Percentiles rank a stretch among this genome's conserved stretches.
phyloP scores from a whole-genome alignment of 2,797 vertebrate species.

The Harpagifer antarcticus region DNA sequence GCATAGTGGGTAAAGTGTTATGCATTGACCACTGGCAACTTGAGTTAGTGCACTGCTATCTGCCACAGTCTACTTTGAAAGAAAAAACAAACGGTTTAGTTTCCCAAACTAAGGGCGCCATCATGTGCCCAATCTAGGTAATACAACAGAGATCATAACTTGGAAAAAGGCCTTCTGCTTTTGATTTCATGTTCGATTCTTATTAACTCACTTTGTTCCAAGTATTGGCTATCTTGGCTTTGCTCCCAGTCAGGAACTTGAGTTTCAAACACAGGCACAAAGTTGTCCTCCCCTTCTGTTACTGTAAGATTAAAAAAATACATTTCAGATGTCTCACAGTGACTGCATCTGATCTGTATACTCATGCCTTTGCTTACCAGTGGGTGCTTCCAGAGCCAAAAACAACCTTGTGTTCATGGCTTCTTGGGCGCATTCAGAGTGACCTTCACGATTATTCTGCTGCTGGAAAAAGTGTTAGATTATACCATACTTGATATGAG shows the following conservation, averaged over 20 bases:
- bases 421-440: constrained; percentile 82
- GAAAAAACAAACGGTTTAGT: constrained; percentile 2
- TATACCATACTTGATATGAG: background rate
- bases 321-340: background rate
- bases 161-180: background rate
- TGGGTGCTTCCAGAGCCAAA: constrained; percentile 81
- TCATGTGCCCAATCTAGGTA: constrained; percentile 66
- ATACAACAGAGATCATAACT: constrained; percentile 5
- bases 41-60: constrained; percentile 6
- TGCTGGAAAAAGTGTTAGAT: constrained; percentile 38
- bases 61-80: background rate
- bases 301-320: constrained; percentile 51
- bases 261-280: constrained; percentile 85
- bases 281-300: constrained; percentile 66
- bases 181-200: background rate
- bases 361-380: constrained; percentile 56
- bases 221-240: constrained; percentile 37
- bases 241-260: constrained; percentile 80
- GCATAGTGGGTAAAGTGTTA: constrained; percentile 8
- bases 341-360: background rate
- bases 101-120: constrained; percentile 64
- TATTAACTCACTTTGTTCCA: constrained; percentile 66
- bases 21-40: constrained; percentile 39
- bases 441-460: constrained; percentile 67
- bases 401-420: constrained; percentile 89